Conservation (phyloP, 2,797 vertebrate species). For the Pitangus sulphuratus region DNA sequence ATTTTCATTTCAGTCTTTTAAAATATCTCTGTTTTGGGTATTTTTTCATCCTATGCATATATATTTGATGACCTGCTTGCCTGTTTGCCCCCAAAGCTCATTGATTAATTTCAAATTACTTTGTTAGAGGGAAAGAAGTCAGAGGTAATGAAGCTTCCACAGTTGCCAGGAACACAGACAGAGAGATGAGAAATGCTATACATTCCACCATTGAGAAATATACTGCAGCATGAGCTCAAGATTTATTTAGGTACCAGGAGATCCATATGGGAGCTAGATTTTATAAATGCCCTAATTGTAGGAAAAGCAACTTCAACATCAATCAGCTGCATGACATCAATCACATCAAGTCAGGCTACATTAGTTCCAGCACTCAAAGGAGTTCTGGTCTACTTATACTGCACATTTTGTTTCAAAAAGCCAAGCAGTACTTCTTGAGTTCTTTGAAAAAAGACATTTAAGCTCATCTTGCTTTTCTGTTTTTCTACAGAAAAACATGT, state of each 20-base stretch:
- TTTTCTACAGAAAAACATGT: not conserved
- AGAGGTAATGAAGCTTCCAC: not conserved
- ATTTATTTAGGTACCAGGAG: slow-evolving; percentile 18
- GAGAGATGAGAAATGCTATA: not conserved
- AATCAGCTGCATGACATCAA: slow-evolving; percentile 18
- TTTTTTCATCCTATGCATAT: not conserved
- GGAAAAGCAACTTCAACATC: slow-evolving; percentile 30
- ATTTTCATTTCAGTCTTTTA: not conserved
- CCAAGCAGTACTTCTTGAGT: not conserved
- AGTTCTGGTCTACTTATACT: not conserved
- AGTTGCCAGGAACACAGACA: not conserved
- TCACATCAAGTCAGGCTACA: slow-evolving; percentile 21
- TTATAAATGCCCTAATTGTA: slow-evolving; percentile 27
- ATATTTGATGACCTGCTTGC: not conserved
- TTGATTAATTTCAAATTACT: not conserved
- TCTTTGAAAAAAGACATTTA: not conserved
- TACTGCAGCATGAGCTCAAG: not conserved
- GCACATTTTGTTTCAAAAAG: not conserved
- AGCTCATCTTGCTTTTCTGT: not conserved
- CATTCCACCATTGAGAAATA: not conserved
- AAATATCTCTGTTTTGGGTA: not conserved
- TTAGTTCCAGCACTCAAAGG: slow-evolving; percentile 11
- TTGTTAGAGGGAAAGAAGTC: not conserved
- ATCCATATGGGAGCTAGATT: slow-evolving; percentile 9
- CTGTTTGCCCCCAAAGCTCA: not conserved